These are phyloP conservation scores for Solen grandis DNA, from an alignment of 1,140 invertebrate species.

Conservation along the genomic window DNA sequence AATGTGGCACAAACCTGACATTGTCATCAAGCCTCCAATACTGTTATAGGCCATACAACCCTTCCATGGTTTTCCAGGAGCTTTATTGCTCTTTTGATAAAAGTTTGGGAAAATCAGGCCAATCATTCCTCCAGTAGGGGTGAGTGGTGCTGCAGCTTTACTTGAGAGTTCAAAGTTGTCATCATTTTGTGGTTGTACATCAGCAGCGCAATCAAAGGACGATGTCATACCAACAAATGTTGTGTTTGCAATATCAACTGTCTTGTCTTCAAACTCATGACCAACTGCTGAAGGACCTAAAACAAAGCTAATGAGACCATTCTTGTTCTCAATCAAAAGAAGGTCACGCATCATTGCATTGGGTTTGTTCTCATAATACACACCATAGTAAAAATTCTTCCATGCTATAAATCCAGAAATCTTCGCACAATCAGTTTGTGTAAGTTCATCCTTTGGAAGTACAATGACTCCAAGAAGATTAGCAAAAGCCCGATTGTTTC, in stretches of 20 bases:
- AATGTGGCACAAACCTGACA: too few species aligned
- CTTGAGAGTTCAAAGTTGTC: conserved; percentile 7
- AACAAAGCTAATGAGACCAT: conserved; percentile 65
- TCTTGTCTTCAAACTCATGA: conserved; percentile 64
- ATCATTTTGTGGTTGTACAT: conserved; percentile 11
- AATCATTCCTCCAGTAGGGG: conserved; percentile 10
- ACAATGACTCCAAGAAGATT: conserved; percentile 58
- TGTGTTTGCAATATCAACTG: conserved; percentile 55
- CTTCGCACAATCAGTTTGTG: conserved; percentile 42
- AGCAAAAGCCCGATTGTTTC: conserved; percentile 61
- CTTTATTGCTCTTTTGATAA: conserved; percentile 17
- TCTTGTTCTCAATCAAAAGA: conserved; percentile 65
- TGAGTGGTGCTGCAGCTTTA: neutral
- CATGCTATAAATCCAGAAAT: conserved; percentile 64
- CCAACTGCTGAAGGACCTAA: conserved; percentile 58
- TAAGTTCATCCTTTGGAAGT: conserved; percentile 51
- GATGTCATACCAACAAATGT: conserved; percentile 65
- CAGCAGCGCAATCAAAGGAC: conserved; percentile 37
- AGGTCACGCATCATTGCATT: conserved; percentile 50
- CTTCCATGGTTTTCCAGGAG: conserved; percentile 47
- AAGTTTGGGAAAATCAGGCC: conserved; percentile 51
- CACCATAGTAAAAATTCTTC: conserved; percentile 69
- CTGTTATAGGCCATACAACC: conserved; percentile 36
- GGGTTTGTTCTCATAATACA: conserved; percentile 66
- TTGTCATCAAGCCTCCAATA: conserved; percentile 37